phyloP scores from a whole-genome alignment of 2,797 vertebrate species.

The Onychomys leucogaster region DNA sequence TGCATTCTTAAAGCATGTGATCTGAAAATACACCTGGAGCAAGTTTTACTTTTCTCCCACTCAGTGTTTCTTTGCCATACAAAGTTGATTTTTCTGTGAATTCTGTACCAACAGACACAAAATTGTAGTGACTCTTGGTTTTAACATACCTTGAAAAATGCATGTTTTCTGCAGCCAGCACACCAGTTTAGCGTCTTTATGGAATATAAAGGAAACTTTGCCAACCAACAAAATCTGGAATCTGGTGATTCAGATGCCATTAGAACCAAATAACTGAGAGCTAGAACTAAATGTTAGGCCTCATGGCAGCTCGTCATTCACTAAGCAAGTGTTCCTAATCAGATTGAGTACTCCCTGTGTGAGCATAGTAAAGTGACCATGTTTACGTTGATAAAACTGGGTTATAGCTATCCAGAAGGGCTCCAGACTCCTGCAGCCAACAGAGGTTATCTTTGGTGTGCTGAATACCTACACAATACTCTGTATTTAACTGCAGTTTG shows the following conservation, averaged over 20 bases:
- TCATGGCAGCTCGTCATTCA: neutral
- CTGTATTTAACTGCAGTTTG: neutral
- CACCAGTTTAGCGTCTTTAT: neutral
- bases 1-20: neutral
- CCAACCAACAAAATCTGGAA: conserved; percentile 44
- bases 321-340: neutral
- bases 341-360: neutral
- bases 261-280: conserved; percentile 59
- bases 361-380: neutral
- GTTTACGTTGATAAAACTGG: neutral
- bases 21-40: neutral
- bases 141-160: conserved; percentile 37
- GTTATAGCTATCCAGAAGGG: neutral
- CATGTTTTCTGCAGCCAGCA: neutral
- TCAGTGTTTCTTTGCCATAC: neutral
- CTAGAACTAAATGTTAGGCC: conserved; percentile 47
- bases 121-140: neutral
- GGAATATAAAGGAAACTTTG: conserved; percentile 46
- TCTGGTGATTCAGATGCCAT: conserved; percentile 24
- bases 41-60: neutral
- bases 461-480: neutral
- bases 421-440: neutral
- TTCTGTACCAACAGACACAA: neutral
- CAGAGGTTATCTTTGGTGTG: neutral
- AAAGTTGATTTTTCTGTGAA: neutral